A percentile compares a stretch with the other conserved stretches of the same genome.
phyloP scores from a whole-genome alignment of 1,140 invertebrate genomes.

The Linepithema humile region DNA sequence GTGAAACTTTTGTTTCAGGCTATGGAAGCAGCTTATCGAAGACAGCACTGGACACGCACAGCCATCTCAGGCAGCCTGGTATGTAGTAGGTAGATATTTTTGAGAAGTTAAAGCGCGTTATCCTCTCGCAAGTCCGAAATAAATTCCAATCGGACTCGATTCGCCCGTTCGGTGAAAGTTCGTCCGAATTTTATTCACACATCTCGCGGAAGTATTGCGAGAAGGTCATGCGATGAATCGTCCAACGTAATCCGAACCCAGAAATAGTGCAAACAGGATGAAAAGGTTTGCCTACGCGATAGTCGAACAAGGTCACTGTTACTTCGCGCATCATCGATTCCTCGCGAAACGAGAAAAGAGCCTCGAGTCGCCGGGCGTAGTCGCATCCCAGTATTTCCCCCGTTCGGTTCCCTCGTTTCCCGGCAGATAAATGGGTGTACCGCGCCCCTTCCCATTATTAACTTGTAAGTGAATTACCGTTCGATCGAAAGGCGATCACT shows the following conservation, averaged over 20 bases:
- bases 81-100: constrained; percentile 84
- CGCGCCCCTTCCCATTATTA: constrained; percentile 81
- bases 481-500: constrained; percentile 81
- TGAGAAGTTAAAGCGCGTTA: constrained; percentile 74
- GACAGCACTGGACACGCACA: constrained; percentile 92
- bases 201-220: neutral
- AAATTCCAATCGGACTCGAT: no score
- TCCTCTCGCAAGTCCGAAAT: neutral
- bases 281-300: neutral
- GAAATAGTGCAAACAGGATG: neutral
- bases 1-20: constrained; percentile 85
- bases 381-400: constrained; percentile 53
- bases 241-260: neutral
- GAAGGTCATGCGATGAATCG: no score
- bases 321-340: constrained; percentile 50
- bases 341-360: constrained; percentile 37
- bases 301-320: constrained; percentile 50
- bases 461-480: constrained; percentile 84
- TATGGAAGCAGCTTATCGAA: constrained; percentile 92
- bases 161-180: no score
- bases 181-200: neutral
- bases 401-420: constrained; percentile 60
- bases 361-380: constrained; percentile 48
- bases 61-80: constrained; percentile 94
- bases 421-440: constrained; percentile 79